Conservation (phyloP, 2,113 vertebrate genomes). For the Ceyx margarethae region DNA sequence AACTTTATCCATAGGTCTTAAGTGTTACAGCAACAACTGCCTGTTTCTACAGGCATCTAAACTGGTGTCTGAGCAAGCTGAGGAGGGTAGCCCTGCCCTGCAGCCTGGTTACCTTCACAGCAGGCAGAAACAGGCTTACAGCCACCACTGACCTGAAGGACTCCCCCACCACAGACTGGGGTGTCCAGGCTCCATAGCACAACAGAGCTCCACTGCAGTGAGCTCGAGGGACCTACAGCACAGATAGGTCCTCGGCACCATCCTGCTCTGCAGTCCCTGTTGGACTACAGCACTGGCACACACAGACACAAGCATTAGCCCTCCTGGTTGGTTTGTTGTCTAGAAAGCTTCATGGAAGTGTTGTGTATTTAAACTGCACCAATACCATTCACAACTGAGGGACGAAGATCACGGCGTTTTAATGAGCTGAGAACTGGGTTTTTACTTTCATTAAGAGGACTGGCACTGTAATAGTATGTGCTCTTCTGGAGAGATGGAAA, state of each 20-base stretch:
- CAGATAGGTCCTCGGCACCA: rapidly evolving
- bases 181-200: rapidly evolving
- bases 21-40: background rate
- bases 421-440: background rate
- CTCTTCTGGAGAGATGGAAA: background rate
- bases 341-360: background rate
- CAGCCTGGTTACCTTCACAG: background rate
- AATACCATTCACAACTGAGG: rapidly evolving
- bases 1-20: background rate
- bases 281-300: background rate
- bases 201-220: background rate
- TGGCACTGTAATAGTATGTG: background rate
- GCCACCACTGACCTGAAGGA: background rate
- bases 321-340: background rate
- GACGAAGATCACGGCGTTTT: background rate
- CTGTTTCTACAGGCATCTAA: background rate
- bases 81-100: background rate
- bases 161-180: rapidly evolving
- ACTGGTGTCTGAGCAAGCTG: background rate
- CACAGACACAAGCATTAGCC: background rate
- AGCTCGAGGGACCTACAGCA: background rate
- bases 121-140: background rate
- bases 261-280: background rate
- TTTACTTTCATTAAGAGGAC: background rate
- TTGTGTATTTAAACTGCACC: background rate